A percentile compares a stretch with the other conserved stretches of the same genome.
Evolutionary conservation across 2,797 vertebrate species (phyloP).

Genomic region (Geotrypetes seraphini): DNA sequence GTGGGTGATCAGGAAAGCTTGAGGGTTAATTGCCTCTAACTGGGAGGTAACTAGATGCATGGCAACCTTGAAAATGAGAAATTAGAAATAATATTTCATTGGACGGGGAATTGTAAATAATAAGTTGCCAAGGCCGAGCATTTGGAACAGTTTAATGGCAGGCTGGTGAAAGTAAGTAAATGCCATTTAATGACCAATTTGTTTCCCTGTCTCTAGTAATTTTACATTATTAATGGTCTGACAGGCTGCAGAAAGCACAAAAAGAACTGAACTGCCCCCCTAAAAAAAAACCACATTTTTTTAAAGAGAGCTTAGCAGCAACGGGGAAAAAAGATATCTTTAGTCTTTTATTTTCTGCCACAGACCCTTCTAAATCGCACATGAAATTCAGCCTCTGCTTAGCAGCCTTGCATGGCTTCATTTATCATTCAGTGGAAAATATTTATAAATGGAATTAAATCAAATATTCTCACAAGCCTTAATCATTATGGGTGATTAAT

Average conservation of each 20-base stretch:
- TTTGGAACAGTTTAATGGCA: constrained; percentile 19
- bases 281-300: no score
- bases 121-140: background rate
- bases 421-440: constrained; percentile 34
- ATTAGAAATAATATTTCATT: background rate
- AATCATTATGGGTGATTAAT: constrained; percentile 48
- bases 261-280: no score
- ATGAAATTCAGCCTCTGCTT: constrained; percentile 25
- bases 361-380: constrained; percentile 3
- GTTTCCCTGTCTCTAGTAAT: background rate
- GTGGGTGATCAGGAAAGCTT: background rate
- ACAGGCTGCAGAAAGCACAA: no score
- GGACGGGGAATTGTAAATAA: constrained; percentile 1
- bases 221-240: background rate
- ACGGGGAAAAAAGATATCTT: no score
- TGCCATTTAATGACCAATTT: constrained; percentile 20
- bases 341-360: background rate
- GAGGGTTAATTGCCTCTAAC: background rate
- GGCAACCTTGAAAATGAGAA: constrained; percentile 16
- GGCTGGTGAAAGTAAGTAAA: background rate
- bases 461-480: constrained; percentile 37
- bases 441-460: constrained; percentile 49
- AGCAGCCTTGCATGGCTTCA: constrained; percentile 8
- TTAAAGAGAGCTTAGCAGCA: no score
- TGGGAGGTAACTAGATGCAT: background rate